A percentile compares a stretch with the other conserved stretches of the same genome.
Evolutionary conservation across 92 coral and sea anemone species (phyloP).

Genomic region (Plumapathes pennacea): DNA sequence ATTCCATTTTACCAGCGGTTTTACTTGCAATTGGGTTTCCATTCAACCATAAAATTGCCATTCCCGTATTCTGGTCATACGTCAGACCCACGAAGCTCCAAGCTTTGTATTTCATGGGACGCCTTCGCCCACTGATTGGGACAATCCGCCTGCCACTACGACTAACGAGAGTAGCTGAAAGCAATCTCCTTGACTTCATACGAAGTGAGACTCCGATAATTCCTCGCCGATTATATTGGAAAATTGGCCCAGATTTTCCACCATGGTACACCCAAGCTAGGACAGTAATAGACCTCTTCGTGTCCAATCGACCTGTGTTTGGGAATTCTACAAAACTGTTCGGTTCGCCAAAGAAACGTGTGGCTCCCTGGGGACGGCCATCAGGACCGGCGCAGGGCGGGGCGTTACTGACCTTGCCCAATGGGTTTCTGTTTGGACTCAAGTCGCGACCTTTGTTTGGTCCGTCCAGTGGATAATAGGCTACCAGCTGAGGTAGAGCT

Average conservation of each 20-base stretch:
- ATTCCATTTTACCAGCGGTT: conserved; percentile 41
- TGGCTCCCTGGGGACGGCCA: conserved; percentile 55
- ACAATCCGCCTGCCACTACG: conserved; percentile 7
- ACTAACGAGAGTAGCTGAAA: too few species aligned
- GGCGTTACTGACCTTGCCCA: conserved; percentile 50
- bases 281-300: conserved; percentile 66
- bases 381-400: conserved; percentile 69
- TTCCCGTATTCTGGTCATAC: conserved; percentile 34
- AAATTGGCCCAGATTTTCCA: conserved; percentile 47
- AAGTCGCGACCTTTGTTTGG: conserved; percentile 64
- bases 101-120: conserved; percentile 16
- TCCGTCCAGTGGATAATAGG: conserved; percentile 65
- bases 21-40: conserved; percentile 36
- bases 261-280: conserved; percentile 63
- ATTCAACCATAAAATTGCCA: conserved; percentile 47
- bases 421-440: conserved; percentile 52
- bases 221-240: conserved; percentile 26
- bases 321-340: conserved; percentile 71
- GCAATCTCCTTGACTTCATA: conserved; percentile 11
- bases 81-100: conserved; percentile 52
- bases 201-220: not conserved
- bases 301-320: conserved; percentile 74
- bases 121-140: conserved; percentile 8
- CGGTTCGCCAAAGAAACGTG: conserved; percentile 60
- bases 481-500: conserved; percentile 41